Evolutionary conservation across 2,888 invertebrate species (phyloP), one percentile per base, ranked within the genome.

Genomic region (Tipula confusa): DNA sequence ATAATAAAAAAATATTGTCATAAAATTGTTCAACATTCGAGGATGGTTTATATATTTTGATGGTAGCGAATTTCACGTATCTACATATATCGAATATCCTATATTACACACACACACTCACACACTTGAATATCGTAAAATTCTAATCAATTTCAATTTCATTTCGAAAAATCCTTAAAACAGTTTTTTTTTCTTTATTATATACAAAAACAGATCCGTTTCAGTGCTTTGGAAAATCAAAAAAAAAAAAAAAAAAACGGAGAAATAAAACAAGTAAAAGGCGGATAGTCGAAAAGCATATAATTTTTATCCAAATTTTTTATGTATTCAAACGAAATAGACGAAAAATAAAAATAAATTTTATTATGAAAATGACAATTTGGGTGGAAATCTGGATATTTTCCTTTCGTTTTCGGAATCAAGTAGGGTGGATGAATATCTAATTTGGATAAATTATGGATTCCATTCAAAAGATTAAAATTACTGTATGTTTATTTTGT

Each of bases 301-400:
- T n/a, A 43, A 43, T 43, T 43, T 43, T 64, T 64, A 64, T 64
- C 64, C 64, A 64, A 64, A 64, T 64, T 64, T 64, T 64, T 64
- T 64, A 64, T 64, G 64, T 64, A 64, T 64, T 64, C 64, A 64
- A 64, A 64, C 64, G 64, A 64, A 64, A 64, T 64, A 64, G 64
- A 64, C 11, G 64, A 64, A 18, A 64, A 64, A 64, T 64, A 64
- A 64, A n/a, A 64, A 64, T 64, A 48, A 48, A n/a, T 64, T 64
- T 64, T 64, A 64, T 64, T 64, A 64, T 64, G 64, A 64, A 64
- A 64, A 64, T 64, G 64, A 64, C 64, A 64, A 64, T 64, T n/a
- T 64, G 64, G 64, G 64, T 64, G 64, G 64, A 64, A 64, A 64
- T n/a, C n/a, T n/a, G n/a, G n/a, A n/a, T 64, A 7, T 64, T 64